Conservation (phyloP, 1,140 invertebrate genomes). For the Drosophila baimaii region DNA sequence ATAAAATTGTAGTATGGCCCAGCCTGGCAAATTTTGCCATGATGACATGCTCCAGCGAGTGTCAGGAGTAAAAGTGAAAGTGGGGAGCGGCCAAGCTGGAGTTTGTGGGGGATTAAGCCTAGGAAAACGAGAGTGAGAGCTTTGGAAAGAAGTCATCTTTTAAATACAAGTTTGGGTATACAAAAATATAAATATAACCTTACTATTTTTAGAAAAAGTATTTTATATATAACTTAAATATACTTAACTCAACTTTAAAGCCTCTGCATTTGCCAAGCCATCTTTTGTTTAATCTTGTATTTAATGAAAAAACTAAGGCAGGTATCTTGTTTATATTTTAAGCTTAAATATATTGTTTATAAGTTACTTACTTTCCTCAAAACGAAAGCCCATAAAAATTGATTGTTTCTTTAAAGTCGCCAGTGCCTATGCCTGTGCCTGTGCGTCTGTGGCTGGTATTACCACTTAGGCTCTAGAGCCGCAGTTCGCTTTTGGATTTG, state of each 20-base stretch:
- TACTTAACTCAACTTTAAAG: too few species aligned
- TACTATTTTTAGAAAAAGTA: too few species aligned
- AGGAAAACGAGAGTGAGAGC: background rate
- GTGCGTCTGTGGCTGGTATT: background rate
- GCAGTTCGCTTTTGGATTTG: conserved; percentile 10
- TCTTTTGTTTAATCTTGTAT: too few species aligned
- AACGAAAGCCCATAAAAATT: conserved; percentile 12
- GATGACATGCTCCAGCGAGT: conserved; percentile 67
- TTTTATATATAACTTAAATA: too few species aligned
- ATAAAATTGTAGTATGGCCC: conserved; percentile 66
- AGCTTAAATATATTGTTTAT: background rate
- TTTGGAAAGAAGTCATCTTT: background rate
- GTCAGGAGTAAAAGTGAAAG: conserved; percentile 69
- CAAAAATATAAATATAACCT: too few species aligned
- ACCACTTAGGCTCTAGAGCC: conserved; percentile 4
- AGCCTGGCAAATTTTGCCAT: conserved; percentile 51
- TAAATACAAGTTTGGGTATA: too few species aligned
- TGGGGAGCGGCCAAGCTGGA: conserved; percentile 24
- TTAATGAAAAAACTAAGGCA: too few species aligned
- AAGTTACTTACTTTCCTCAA: conserved; percentile 7
- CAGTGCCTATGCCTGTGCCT: too few species aligned
- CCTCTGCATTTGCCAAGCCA: too few species aligned
- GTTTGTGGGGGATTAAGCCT: background rate
- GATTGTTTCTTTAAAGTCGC: conserved; percentile 7
- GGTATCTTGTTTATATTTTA: background rate